Base-by-base conservation (phyloP, 2,888 invertebrate genomes). In the Tetanocera ferruginea region DNA sequence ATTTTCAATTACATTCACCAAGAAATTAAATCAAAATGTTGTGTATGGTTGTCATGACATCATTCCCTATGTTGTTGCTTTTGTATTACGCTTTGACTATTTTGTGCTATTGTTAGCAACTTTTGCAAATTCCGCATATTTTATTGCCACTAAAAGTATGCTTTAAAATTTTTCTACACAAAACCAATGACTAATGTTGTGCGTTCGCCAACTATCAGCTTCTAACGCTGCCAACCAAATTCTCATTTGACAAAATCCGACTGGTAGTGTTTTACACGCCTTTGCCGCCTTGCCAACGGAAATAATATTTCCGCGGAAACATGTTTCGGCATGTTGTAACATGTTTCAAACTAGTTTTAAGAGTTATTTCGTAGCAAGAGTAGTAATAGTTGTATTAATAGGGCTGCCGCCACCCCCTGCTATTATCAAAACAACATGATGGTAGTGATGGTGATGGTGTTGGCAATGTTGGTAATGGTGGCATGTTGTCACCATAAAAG, bases 281-380 rank as follows among this genome's bases (percentile, higher is more conserved):
- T n/a, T 28, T 51, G 51, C 23, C 25, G 28, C 37, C 25, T 74
- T 19, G 49, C 49, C 51, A 62, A 51, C 66, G 73, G 60, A 72
- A 73, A 73, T 73, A 62, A 62, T 73, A 75, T 55, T 67, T 37
- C 23, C 67, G 67, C 55, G 28, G 34, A 52, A 55, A 75, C 67
- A 75, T 75, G 66, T 51, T 67, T 52, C 57, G n/a, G 31, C 64
- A 75, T 75, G 55, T 37, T 28, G 52, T 52, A 55, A 75, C 37
- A 75, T 75, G 66, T 25, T 34, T 31, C 43, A 67, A 66, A 31
- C 55, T 67, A 67, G 14, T 23, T 9, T 49, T 62, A 43, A 43
- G 43, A 43, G 43, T 43, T 11, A 43, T 43, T 11, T 11, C 43
- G 3, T 3, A 43, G 14, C 43, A 11, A 2, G 43, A 43, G 43